These are phyloP conservation scores for Drosophila multiciliata DNA, from an alignment of 2,888 invertebrate species.

Conservation along the genomic window DNA sequence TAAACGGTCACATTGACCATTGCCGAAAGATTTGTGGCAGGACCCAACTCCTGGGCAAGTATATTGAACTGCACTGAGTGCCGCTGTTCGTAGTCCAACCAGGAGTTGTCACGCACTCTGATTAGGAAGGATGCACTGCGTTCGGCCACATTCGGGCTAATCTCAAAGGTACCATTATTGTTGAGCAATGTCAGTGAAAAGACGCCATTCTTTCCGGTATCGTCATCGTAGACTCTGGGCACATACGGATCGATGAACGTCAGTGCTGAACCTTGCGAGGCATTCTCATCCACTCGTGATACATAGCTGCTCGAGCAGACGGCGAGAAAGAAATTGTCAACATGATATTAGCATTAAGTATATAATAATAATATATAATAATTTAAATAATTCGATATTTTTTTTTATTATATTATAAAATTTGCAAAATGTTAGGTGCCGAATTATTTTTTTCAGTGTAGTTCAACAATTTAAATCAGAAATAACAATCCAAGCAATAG, in stretches of 20 bases:
- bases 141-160: slow-evolving; percentile 93
- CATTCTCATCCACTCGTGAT: slow-evolving; percentile 92
- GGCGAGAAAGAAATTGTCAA: slow-evolving; percentile 43
- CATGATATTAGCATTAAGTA: slow-evolving; percentile 55
- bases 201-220: slow-evolving; percentile 93
- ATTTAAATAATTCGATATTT: too few species aligned
- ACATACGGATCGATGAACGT: slow-evolving; percentile 90
- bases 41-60: slow-evolving; percentile 92
- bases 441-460: neutral
- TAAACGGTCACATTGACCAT: slow-evolving; percentile 92
- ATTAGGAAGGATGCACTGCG: slow-evolving; percentile 92
- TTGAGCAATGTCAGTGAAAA: slow-evolving; percentile 91
- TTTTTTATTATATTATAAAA: too few species aligned
- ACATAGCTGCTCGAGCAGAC: slow-evolving; percentile 87
- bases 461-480: neutral
- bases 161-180: slow-evolving; percentile 95
- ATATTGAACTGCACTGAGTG: slow-evolving; percentile 91
- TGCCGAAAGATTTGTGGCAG: slow-evolving; percentile 90
- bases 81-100: slow-evolving; percentile 94
- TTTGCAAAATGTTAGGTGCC: too few species aligned
- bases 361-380: too few species aligned
- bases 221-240: slow-evolving; percentile 90
- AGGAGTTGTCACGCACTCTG: slow-evolving; percentile 91
- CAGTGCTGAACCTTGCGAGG: slow-evolving; percentile 91
- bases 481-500: neutral